Conservation (phyloP, 1,140 invertebrate species). For the Brachionus plicatilis region DNA sequence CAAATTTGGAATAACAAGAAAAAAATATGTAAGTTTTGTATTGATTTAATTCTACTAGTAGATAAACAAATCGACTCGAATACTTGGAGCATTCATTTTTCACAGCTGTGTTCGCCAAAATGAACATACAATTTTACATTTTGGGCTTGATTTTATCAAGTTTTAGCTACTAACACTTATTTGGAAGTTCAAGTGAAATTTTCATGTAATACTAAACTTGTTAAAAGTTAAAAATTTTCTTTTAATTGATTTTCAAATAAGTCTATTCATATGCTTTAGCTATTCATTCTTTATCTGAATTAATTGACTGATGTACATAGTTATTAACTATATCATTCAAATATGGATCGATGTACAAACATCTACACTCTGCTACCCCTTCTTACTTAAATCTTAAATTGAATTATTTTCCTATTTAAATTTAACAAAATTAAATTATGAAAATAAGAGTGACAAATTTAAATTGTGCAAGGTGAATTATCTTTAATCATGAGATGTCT, state of each 20-base stretch:
- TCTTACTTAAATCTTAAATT: no score
- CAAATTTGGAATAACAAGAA: conserved; percentile 12
- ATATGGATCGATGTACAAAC: background rate
- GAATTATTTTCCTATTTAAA: no score
- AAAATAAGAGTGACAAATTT: no score
- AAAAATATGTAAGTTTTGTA: conserved; percentile 18
- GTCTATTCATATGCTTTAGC: background rate
- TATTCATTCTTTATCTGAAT: background rate
- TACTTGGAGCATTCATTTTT: conserved; percentile 21
- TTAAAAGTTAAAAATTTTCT: background rate
- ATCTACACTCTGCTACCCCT: background rate
- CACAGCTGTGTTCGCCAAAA: background rate
- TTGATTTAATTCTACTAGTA: background rate
- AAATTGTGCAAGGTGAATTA: no score
- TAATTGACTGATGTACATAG: background rate
- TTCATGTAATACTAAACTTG: background rate
- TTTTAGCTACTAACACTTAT: background rate
- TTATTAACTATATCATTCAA: background rate
- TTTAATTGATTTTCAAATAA: background rate
- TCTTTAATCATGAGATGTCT: no score
- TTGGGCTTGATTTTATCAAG: background rate
- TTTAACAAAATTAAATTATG: no score
- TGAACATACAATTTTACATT: background rate
- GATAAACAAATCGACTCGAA: background rate
- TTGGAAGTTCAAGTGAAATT: background rate